Evolutionary conservation across 2,113 vertebrate species (phyloP), one percentile per base, ranked within the genome.

Genomic region (Micronycteris hirsuta): DNA sequence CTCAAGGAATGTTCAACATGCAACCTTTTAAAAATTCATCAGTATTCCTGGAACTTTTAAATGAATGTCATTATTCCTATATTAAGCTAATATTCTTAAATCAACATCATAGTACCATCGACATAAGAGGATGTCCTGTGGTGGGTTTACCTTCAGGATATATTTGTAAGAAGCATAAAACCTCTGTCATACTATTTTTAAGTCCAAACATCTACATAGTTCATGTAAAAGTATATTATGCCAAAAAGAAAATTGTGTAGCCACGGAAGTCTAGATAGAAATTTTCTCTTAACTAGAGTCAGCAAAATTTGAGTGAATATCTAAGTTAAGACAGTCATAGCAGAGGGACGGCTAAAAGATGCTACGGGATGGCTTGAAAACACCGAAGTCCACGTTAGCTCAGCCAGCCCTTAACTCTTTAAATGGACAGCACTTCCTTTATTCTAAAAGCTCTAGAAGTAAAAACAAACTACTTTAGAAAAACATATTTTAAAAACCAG

Each of bases 121-220:
- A 49, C 13, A 58, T 14, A 38, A 45, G 63, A 95, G 15, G 52
- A 87, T 73, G 90, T 78, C 45, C 36, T 73, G 73, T 61, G 49
- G 16, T 28, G 26, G 31, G 36, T 78, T 31, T 86, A 22, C 15
- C 13, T 54, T 58, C 54, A 94, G 54, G 49, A 83, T 92, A 78
- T 38, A 88, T 94, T 91, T 86, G 47, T n/a, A 43, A 86, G 36
- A 90, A 26, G 43, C 22, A 70, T 22, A 94, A 93, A 76, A 80
- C 3, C 7, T 71, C 71, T 88, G 58, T 84, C 17, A 70, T 10
- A 28, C 5, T 28, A 73, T 9, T 92, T 89, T 95, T 89, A 83
- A 89, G 22, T 73, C 22, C 2, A 74, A 61, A 33, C 8, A 65
- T 63, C 3, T 77, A 93, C 8, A 33, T 24, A 86, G 47, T 61